Evolutionary conservation across 2,113 vertebrate species (phyloP), one percentile per base, ranked within the genome.

Genomic region (Phylloscopus whistleri): DNA sequence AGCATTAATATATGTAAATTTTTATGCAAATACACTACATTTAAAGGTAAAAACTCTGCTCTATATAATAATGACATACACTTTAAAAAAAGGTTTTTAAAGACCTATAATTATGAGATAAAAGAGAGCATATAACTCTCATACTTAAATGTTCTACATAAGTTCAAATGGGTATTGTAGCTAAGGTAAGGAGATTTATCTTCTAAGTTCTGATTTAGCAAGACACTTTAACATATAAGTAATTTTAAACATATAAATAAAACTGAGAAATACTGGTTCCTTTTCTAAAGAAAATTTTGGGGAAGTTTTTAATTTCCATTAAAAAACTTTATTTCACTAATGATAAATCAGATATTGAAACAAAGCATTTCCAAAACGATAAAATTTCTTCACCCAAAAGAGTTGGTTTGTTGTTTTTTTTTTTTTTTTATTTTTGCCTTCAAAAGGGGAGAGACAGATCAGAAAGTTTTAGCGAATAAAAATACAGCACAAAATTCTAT

Each of bases 81-180:
- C 16, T 72, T 89, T 46, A 26, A 1, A 37, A 73, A 91, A 84
- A 13, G 18, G 46, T 21, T 76, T 95, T 89, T 35, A 78, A 94
- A 91, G 55, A 70, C 53, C 60, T 86, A 7, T 72, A 96, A 91
- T 91, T 91, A 88, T 22, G 27, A 92, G 43, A 82, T 66, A 84
- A 69, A 87, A 93, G 59, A 76, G 46, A 82, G 8, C 48, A 72
- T 77, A 24, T 74, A 74, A 60, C 52, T 41, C 31, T 67, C 62
- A 84, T 6, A 63, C 48, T 41, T 94, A 49, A 52, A 88, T 13
- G 23, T 63, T 60, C 74, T 67, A 84, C 13, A 7, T 41, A 73
- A 86, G 41, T 88, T 90, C 48, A 86, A 78, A 58, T 27, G 27
- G 16, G 10, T 53, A 58, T 37, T 84, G 74, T n/a, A 86, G 60